Conservation (phyloP, 1,140 invertebrate genomes). For the Diabrotica undecimpunctata region DNA sequence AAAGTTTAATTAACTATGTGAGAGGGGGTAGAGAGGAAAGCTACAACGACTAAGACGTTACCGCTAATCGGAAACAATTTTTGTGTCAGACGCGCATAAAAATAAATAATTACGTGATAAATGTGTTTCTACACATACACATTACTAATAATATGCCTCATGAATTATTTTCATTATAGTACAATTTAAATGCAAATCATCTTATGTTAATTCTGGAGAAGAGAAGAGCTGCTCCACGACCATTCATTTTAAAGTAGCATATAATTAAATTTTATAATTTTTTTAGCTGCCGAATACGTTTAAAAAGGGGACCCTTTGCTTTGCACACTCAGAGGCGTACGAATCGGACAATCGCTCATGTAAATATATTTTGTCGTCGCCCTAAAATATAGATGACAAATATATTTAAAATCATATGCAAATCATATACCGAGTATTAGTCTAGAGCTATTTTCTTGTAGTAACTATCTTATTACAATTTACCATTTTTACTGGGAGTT, state of each 20-base stretch:
- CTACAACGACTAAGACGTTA: not conserved
- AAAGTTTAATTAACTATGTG: too few relatives aligned
- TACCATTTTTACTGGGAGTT: too few relatives aligned
- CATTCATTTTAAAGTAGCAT: constrained; percentile 49
- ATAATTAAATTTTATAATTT: constrained; percentile 49
- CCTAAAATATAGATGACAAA: too few relatives aligned
- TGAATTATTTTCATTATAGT: constrained; percentile 47
- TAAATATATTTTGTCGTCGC: too few relatives aligned
- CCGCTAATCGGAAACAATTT: constrained; percentile 13
- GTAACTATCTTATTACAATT: too few relatives aligned
- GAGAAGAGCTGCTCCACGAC: constrained; percentile 38
- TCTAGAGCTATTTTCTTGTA: too few relatives aligned
- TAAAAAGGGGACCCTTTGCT: constrained; percentile 13
- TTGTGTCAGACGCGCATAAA: constrained; percentile 9
- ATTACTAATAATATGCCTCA: constrained; percentile 25
- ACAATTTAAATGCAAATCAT: constrained; percentile 50
- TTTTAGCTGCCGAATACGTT: constrained; percentile 37
- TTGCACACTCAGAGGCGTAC: not conserved
- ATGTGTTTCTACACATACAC: constrained; percentile 21
- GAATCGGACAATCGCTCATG: too few relatives aligned
- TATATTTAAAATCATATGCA: too few relatives aligned
- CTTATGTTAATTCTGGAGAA: constrained; percentile 46
- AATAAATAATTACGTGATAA: constrained; percentile 22
- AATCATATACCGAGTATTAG: too few relatives aligned
- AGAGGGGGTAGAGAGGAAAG: too few relatives aligned